phyloP scores from a whole-genome alignment of 2,113 vertebrate genomes.

The Callaeas wilsoni region DNA sequence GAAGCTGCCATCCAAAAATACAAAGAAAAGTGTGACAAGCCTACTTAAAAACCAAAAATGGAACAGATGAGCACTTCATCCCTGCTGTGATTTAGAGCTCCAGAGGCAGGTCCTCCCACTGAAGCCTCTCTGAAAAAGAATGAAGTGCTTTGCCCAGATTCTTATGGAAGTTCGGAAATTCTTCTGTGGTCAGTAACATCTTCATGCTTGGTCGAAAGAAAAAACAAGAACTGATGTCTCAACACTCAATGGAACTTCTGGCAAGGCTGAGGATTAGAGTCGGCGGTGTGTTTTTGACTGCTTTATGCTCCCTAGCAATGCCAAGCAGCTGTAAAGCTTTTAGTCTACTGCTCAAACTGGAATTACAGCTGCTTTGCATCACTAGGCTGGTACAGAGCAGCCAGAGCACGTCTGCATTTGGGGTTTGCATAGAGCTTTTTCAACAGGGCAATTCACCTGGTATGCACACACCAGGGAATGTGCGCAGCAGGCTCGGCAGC shows the following conservation, averaged over 20 bases:
- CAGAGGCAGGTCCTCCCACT: background rate
- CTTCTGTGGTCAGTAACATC: constrained; percentile 28
- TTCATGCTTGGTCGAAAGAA: background rate
- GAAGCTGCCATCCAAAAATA: constrained; percentile 37
- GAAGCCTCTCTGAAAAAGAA: background rate
- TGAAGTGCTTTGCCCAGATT: background rate
- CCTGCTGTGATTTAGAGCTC: constrained; percentile 31
- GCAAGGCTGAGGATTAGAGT: background rate
- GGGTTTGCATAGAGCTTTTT: background rate
- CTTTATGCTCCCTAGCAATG: background rate
- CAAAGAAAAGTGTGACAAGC: constrained; percentile 39
- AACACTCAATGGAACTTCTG: constrained; percentile 16
- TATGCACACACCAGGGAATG: accelerated
- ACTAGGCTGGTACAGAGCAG: background rate
- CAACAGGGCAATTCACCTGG: background rate
- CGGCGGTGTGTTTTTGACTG: background rate
- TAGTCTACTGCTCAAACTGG: background rate
- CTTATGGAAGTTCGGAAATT: constrained; percentile 27
- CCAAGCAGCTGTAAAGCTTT: constrained; percentile 1
- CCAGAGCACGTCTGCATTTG: background rate
- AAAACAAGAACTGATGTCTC: constrained; percentile 1
- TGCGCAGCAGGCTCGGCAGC: accelerated
- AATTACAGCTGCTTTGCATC: constrained; percentile 20
- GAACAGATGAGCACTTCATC: constrained; percentile 9
- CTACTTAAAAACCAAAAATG: constrained; percentile 43